These are phyloP conservation scores for Magallana angulata DNA, from an alignment of 1,140 invertebrate genomes.

Conservation along the genomic window DNA sequence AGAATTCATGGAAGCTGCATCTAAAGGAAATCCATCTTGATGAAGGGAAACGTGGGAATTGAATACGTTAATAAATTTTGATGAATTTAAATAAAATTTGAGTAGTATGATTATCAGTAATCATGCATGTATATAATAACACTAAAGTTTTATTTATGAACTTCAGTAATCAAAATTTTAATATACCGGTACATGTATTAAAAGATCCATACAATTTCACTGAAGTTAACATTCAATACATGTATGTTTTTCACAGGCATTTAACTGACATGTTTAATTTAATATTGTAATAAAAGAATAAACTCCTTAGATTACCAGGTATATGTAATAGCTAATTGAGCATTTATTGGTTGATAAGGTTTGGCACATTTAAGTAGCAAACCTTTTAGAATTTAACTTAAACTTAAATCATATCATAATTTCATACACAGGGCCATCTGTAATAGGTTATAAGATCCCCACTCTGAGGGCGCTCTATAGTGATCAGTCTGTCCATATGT, in stretches of 20 bases:
- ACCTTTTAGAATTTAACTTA: neutral
- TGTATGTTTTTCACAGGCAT: neutral
- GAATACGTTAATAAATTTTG: too few species aligned
- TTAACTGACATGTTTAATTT: neutral
- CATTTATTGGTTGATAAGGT: neutral
- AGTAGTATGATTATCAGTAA: too few species aligned
- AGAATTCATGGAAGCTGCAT: slow-evolving; percentile 61
- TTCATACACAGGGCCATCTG: neutral
- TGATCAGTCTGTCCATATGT: too few species aligned
- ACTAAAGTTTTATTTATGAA: too few species aligned
- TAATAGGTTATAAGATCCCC: neutral
- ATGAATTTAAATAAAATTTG: too few species aligned
- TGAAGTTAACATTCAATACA: too few species aligned
- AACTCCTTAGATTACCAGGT: neutral
- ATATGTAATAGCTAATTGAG: neutral
- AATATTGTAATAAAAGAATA: neutral
- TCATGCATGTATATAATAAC: too few species aligned
- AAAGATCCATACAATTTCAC: too few species aligned
- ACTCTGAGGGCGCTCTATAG: neutral
- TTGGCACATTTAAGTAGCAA: neutral
- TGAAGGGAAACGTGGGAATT: neutral
- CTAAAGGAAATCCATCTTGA: slow-evolving; percentile 25
- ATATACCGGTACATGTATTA: too few species aligned
- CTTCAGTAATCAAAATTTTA: too few species aligned
- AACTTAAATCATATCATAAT: neutral